Percentiles rank a stretch among this genome's conserved stretches.
Evolutionary conservation across 1,140 invertebrate genomes (phyloP).

Genomic region (Drosophila pandora): DNA sequence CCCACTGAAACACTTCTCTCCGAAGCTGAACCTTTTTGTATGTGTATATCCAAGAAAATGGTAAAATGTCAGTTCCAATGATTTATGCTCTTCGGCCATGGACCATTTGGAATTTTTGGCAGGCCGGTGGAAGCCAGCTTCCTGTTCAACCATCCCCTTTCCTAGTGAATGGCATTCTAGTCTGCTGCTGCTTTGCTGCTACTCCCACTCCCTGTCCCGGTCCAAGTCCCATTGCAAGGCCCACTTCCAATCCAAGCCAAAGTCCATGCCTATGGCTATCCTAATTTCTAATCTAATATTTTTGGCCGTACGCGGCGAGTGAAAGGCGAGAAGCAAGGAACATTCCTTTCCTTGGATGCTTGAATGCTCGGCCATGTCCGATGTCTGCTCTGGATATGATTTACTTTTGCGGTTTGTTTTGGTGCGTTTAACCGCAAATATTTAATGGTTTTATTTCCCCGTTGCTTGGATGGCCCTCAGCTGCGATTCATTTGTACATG

Average conservation of each 20-base stretch:
- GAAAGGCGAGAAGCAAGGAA: conserved; percentile 22
- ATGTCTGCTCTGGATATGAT: conserved; percentile 74
- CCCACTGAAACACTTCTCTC: conserved; percentile 18
- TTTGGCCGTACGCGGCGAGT: conserved; percentile 52
- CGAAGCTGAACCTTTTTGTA: conserved; percentile 10
- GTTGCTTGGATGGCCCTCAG: conserved; percentile 50
- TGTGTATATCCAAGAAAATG: conserved; percentile 75
- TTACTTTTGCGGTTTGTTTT: conserved; percentile 81
- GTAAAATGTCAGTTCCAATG: conserved; percentile 81
- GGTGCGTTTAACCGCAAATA: conserved; percentile 82
- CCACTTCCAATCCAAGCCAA: conserved; percentile 6
- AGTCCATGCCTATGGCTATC: conserved; percentile 59
- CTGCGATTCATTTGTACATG: conserved; percentile 78
- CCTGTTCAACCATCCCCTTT: conserved; percentile 11
- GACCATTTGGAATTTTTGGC: conserved; percentile 74
- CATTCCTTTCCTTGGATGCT: conserved; percentile 56
- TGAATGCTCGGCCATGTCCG: conserved; percentile 62
- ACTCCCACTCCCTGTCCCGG: conserved; percentile 3
- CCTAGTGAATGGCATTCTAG: conserved; percentile 62
- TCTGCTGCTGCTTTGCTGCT: conserved; percentile 73
- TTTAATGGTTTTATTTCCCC: conserved; percentile 80
- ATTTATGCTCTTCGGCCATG: conserved; percentile 77
- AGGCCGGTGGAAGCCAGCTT: conserved; percentile 52
- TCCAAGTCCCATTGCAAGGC: too few species aligned
- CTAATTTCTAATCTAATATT: conserved; percentile 83